A percentile compares a stretch with the other conserved stretches of the same genome.
Evolutionary conservation across 2,113 vertebrate genomes (phyloP).

Genomic region (Nerophis lumbriciformis): DNA sequence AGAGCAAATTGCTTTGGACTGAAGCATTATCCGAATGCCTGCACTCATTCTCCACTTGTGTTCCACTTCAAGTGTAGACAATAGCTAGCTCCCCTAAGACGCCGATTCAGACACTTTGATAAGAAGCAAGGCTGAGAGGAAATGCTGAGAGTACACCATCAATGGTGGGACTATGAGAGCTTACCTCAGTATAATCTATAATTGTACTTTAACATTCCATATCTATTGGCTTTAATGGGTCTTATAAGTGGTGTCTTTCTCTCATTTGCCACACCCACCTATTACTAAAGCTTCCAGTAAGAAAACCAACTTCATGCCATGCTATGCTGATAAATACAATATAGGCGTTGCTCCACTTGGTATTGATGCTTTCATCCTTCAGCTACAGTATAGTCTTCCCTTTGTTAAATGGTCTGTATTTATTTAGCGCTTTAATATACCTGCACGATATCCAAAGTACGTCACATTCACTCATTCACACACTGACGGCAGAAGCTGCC

Average conservation of each 20-base stretch:
- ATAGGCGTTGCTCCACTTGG: too few relatives aligned
- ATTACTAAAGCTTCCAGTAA: not conserved
- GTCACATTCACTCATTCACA: too few relatives aligned
- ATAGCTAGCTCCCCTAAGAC: constrained; percentile 14
- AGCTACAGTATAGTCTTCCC: too few relatives aligned
- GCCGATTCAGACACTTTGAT: constrained; percentile 17
- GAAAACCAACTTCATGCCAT: not conserved
- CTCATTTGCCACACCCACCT: not conserved
- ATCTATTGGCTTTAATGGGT: not conserved
- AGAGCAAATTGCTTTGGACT: constrained; percentile 2
- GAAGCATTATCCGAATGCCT: not conserved
- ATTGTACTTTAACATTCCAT: constrained; percentile 4
- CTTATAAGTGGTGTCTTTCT: not conserved
- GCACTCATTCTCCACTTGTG: constrained; percentile 11
- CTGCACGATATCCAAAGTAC: too few relatives aligned
- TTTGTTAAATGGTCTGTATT: too few relatives aligned
- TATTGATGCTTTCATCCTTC: too few relatives aligned
- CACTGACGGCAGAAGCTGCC: too few relatives aligned
- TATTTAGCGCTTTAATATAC: too few relatives aligned
- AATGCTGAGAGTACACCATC: constrained; percentile 12
- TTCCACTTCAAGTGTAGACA: constrained; percentile 11
- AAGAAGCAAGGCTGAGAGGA: constrained; percentile 17
- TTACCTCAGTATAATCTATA: not conserved
- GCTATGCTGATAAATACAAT: too few relatives aligned
- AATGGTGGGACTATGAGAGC: too few relatives aligned